Base-by-base conservation (phyloP, 30 jellyfish, hydroid and myxozoan species). In the Hydractinia echinata region DNA sequence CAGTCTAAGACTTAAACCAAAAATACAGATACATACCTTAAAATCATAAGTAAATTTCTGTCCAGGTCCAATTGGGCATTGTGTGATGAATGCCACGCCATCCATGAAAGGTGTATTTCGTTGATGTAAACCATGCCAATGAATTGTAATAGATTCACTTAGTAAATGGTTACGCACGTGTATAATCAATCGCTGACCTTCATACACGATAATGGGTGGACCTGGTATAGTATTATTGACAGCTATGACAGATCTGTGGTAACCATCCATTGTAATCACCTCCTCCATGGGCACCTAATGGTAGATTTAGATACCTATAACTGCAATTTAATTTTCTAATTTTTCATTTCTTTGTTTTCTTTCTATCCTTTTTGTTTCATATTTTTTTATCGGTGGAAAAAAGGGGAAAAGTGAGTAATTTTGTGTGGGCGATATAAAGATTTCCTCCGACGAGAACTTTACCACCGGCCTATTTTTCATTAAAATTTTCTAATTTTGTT, bases 111-210 rank as follows among this genome's bases (percentile, higher is more conserved):
- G 89, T 50, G 89, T 82, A 13, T 61, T 79, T 82, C 20, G 53
- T 71, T 82, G 89, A 53, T 82, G 89, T 20, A 82, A 49, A 56
- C 89, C 89, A 82, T 82, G 89, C 89, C 89, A 82, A 67, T 82
- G 89, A 48, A 82, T 68, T 58, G 89, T 67, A 4, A 82, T 44
- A 11, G 89, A 53, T 14, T 82, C 77, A 53, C 89, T 82, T 14
- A 82, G 60, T 51, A 82, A 53, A 51, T 53, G 77, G 79, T 82
- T 82, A 11, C 52, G 51, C 8, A 82, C 89, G 51, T 82, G 89
- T 6, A 82, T 64, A 54, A 82, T 15, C 50, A 82, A 18, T 7
- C 6, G 44, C 54, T 82, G 89, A 0, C 86, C 89, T 48, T 82
- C 86, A 82, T 82, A 82, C n/a, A 82, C 89, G 71, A 82, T 44